phyloP scores from a whole-genome alignment of 1,140 invertebrate genomes.

The Adoxophyes honmai region DNA sequence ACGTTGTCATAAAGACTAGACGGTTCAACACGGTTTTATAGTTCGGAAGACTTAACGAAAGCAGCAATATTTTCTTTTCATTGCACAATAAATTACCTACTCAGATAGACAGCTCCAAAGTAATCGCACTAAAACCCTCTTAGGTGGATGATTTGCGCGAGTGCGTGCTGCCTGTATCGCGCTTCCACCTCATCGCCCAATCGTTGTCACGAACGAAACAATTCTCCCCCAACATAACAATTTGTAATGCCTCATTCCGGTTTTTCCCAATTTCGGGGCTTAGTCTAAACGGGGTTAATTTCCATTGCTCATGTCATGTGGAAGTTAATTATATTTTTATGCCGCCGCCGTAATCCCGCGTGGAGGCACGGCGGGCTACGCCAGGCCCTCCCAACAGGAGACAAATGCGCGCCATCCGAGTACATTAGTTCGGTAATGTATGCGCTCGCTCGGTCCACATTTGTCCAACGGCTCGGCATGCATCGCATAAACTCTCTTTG shows the following conservation, averaged over 20 bases:
- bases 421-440: conserved; percentile 15
- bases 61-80: too few species aligned
- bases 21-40: too few species aligned
- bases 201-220: neutral
- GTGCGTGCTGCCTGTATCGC: neutral
- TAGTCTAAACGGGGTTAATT: neutral
- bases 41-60: too few species aligned
- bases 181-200: conserved; percentile 4
- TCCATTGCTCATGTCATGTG: neutral
- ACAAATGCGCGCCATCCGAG: neutral
- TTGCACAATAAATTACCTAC: too few species aligned
- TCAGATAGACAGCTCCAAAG: too few species aligned
- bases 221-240: neutral
- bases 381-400: neutral
- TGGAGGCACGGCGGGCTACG: too few species aligned
- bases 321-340: too few species aligned
- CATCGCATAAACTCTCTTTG: conserved; percentile 9
- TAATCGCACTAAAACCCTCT: too few species aligned
- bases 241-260: neutral
- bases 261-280: neutral
- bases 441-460: conserved; percentile 4
- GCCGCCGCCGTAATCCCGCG: too few species aligned
- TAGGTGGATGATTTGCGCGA: too few species aligned
- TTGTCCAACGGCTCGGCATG: conserved; percentile 3
- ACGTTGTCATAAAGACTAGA: too few species aligned